These are phyloP conservation scores for Nautilus pompilius DNA, from an alignment of 1,140 invertebrate species.

Conservation along the genomic window DNA sequence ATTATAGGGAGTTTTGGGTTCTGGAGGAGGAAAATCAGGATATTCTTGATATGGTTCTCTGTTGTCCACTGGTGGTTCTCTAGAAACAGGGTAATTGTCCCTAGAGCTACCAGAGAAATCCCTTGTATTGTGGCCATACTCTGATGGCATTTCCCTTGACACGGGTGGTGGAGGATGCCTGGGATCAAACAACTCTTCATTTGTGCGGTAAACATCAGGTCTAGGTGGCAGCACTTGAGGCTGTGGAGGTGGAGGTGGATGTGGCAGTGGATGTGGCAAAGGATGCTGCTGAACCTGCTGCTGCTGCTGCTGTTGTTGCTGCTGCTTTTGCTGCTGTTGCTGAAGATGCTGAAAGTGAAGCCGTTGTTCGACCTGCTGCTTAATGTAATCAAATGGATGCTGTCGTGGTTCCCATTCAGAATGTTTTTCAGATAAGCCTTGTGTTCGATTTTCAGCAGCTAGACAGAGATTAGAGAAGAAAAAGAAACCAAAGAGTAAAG, in stretches of 20 bases:
- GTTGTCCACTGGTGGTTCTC: conserved; percentile 5
- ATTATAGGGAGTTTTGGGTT: conserved; percentile 23
- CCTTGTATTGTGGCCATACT: not conserved
- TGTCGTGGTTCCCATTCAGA: conserved; percentile 30
- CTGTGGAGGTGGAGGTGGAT: conserved; percentile 22
- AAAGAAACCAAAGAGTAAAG: not conserved
- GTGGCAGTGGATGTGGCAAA: conserved; percentile 17
- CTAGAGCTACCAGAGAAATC: conserved; percentile 1
- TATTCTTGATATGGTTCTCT: conserved; percentile 12
- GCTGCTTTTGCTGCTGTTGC: conserved; percentile 9
- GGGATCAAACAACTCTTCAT: not conserved
- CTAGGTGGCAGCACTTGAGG: conserved; percentile 4
- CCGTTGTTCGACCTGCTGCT: conserved; percentile 30
- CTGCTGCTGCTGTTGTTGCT: conserved; percentile 14
- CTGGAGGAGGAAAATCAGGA: conserved; percentile 17
- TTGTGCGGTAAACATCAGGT: conserved; percentile 1
- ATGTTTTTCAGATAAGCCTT: conserved; percentile 2
- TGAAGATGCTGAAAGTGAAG: conserved; percentile 19
- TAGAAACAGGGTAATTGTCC: conserved; percentile 2
- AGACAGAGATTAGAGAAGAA: not conserved
- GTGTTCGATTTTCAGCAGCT: not conserved
- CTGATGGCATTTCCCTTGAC: not conserved
- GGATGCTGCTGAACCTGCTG: conserved; percentile 44
- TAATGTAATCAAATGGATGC: conserved; percentile 26
- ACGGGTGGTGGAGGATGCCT: not conserved